Evolutionary conservation across 2,797 vertebrate species (phyloP).

Genomic region (Lophotriccus pileatus): DNA sequence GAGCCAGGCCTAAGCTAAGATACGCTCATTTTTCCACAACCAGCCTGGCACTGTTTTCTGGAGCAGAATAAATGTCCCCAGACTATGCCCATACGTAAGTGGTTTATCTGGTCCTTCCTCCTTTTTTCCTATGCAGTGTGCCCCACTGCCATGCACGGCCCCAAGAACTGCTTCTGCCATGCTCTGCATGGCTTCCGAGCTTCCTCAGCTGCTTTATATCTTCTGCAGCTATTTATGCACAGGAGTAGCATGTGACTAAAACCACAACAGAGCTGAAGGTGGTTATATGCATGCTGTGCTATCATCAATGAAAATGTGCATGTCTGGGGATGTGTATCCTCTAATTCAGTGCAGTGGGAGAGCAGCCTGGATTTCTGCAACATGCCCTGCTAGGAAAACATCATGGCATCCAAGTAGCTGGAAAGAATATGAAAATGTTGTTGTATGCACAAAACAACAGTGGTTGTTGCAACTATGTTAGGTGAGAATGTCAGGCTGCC

Average conservation of each 20-base stretch:
- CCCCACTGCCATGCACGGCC: accelerated
- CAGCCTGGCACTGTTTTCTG: not conserved
- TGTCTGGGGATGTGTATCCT: not conserved
- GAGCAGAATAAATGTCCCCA: not conserved
- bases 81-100: not conserved
- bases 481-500: not conserved
- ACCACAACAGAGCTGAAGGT: not conserved
- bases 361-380: not conserved
- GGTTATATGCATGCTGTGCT: not conserved
- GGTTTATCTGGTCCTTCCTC: conserved; percentile 1
- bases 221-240: not conserved
- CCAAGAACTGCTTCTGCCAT: not conserved
- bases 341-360: not conserved
- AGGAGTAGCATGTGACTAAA: not conserved
- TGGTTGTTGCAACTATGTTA: not conserved
- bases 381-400: not conserved
- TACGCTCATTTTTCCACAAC: not conserved
- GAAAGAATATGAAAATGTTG: not conserved
- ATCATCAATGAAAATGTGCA: not conserved
- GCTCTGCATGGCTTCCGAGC: not conserved
- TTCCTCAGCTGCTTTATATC: not conserved
- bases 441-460: not conserved
- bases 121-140: not conserved
- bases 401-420: not conserved
- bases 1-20: not conserved